Percentiles rank a stretch among this genome's conserved stretches.
Conservation (phyloP, 2,113 vertebrate genomes). For the Embiotoca jacksoni region DNA sequence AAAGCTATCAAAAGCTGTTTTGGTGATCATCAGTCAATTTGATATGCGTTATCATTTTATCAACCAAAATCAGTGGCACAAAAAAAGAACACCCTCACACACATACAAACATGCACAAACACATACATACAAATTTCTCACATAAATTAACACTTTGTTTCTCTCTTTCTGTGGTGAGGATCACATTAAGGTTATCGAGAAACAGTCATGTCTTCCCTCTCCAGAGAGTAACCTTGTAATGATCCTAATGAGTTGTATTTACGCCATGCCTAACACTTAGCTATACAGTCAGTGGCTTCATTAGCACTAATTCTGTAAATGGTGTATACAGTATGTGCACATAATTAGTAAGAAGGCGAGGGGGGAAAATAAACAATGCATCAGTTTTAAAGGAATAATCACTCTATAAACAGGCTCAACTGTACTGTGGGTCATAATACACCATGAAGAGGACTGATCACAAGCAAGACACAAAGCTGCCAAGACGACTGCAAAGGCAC, state of each 20-base stretch:
- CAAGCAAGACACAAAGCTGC: slow-evolving; percentile 11
- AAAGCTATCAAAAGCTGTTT: too few species aligned
- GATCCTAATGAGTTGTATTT: slow-evolving; percentile 74
- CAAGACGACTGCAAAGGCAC: slow-evolving; percentile 6
- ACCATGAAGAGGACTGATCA: slow-evolving; percentile 41
- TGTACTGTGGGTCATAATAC: background rate
- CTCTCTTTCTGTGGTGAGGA: background rate
- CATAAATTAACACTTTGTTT: background rate
- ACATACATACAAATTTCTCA: background rate
- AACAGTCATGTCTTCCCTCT: slow-evolving; percentile 28
- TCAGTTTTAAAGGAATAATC: slow-evolving; percentile 43
- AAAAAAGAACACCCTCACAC: background rate
- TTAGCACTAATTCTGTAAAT: slow-evolving; percentile 73
- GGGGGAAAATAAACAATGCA: slow-evolving; percentile 8
- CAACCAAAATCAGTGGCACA: background rate
- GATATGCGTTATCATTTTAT: too few species aligned
- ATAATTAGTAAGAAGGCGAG: slow-evolving; percentile 62
- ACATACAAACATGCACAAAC: background rate
- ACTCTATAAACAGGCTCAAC: slow-evolving; percentile 33
- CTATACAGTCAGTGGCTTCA: slow-evolving; percentile 71
- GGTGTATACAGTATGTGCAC: slow-evolving; percentile 59
- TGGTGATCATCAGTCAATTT: too few species aligned
- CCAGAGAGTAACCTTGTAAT: slow-evolving; percentile 51
- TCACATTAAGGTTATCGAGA: slow-evolving; percentile 3
- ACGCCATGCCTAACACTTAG: slow-evolving; percentile 59